Evolutionary conservation across 2,797 vertebrate genomes (phyloP), one percentile per base, ranked within the genome.

Genomic region (Cyclura pinguis): DNA sequence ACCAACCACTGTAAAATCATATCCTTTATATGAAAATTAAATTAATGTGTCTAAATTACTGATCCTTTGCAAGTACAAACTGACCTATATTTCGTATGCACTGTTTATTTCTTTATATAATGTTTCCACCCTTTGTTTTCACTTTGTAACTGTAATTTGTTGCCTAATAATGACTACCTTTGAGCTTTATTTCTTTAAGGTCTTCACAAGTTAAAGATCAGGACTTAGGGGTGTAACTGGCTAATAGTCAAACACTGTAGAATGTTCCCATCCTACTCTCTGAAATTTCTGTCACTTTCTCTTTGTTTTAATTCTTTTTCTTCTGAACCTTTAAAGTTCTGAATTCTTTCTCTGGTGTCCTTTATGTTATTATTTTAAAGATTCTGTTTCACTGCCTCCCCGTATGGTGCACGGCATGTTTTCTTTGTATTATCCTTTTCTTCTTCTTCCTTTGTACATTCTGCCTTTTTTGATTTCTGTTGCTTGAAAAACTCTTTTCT

Each of bases 401-500:
- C 90, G 59, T 83, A 92, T 86, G 95, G 91, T 55, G 91, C 90
- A 59, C 76, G 18, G 47, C 88, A 20, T 86, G 77, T 93, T 95
- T 94, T 84, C 89, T 94, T 94, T 93, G 62, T 93, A 82, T 89
- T 73, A 85, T 80, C 78, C 88, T 94, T 76, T 86, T 92, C 50
- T 57, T 92, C 50, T 57, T 93, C 88, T 93, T 86, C 91, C 94
- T 91, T 96, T 95, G 87, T 92, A 59, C 77, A 77, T 92, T 91
- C 82, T 95, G 91, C 32, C 85, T 64, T 88, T 92, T 94, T 92
- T 86, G 76, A 91, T 93, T 92, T 94, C 93, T 95, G 84, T 91
- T 94, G 93, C 91, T 91, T 96, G 91, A 95, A 88, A 84, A 93
- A 94, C 74, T 62, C 85, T 55, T 96, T 95, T 89, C 74, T 92